A percentile compares a stretch with the other conserved stretches of the same genome.
Conservation (phyloP, 2,888 invertebrate genomes). For the Protodeltote pygarga region DNA sequence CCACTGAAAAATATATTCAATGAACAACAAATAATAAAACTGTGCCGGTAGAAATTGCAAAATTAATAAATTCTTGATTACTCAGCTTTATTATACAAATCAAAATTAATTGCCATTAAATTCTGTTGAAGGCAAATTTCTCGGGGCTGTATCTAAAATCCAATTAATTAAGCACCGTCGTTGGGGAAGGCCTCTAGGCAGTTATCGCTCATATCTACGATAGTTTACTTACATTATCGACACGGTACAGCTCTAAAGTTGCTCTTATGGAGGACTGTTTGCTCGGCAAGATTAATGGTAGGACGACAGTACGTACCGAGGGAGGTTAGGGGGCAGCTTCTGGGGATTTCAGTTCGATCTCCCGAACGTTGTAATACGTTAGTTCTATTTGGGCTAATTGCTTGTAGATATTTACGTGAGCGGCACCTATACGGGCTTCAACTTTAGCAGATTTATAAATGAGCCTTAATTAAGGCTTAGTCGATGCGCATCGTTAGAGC, state of each 20-base stretch:
- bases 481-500: slow-evolving; percentile 37
- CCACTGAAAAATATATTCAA: background rate
- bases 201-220: slow-evolving; percentile 61
- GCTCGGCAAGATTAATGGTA: slow-evolving; percentile 81
- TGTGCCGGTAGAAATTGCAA: background rate
- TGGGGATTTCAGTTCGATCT: slow-evolving; percentile 61
- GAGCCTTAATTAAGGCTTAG: slow-evolving; percentile 61
- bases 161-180: slow-evolving; percentile 57
- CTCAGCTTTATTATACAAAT: slow-evolving; percentile 33
- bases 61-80: slow-evolving; percentile 22
- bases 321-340: slow-evolving; percentile 41
- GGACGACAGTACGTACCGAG: slow-evolving; percentile 65
- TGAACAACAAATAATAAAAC: slow-evolving; percentile 5
- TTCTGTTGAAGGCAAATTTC: slow-evolving; percentile 47
- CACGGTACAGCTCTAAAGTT: slow-evolving; percentile 69
- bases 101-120: slow-evolving; percentile 50
- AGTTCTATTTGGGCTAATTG: slow-evolving; percentile 68
- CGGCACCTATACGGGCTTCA: slow-evolving; percentile 52
- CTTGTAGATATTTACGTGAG: slow-evolving; percentile 65
- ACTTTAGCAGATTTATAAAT: slow-evolving; percentile 65
- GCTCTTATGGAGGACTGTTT: slow-evolving; percentile 66
- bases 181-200: slow-evolving; percentile 32
- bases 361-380: slow-evolving; percentile 53
- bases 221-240: slow-evolving; percentile 70
- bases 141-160: slow-evolving; percentile 47